phyloP scores from a whole-genome alignment of 2,113 vertebrate genomes.

The Larimichthys crocea region DNA sequence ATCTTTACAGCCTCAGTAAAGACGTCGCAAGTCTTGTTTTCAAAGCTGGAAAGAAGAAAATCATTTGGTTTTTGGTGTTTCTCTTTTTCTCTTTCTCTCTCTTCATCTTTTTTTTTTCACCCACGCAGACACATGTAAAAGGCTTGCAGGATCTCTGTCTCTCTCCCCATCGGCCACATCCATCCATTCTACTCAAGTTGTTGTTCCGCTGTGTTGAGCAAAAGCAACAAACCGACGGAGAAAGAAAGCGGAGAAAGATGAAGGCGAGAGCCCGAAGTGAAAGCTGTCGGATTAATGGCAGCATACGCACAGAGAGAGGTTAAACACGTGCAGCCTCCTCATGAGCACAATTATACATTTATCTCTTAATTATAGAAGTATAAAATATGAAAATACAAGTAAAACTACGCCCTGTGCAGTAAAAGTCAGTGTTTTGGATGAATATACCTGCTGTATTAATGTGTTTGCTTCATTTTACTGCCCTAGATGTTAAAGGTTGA shows the following conservation, averaged over 20 bases:
- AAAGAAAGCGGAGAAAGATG: background rate
- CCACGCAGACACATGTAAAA: conserved; percentile 43
- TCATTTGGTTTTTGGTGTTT: conserved; percentile 33
- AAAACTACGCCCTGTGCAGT: too few species aligned
- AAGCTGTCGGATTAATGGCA: background rate
- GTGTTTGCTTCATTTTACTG: too few species aligned
- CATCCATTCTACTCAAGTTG: conserved; percentile 37
- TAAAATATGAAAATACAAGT: too few species aligned
- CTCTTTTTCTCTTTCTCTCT: background rate
- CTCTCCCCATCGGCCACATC: conserved; percentile 29
- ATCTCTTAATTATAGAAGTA: background rate
- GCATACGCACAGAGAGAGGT: background rate
- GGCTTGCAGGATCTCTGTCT: conserved; percentile 12
- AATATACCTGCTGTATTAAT: too few species aligned
- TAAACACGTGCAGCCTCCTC: too few species aligned
- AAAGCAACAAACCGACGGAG: conserved; percentile 13
- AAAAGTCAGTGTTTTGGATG: too few species aligned
- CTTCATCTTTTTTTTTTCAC: background rate
- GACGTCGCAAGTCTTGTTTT: conserved; percentile 33
- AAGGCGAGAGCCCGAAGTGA: background rate
- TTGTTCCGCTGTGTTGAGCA: conserved; percentile 28
- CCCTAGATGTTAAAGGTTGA: too few species aligned
- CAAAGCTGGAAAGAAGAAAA: conserved; percentile 31
- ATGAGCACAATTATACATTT: background rate
- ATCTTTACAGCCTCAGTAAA: conserved; percentile 16